Conservation (phyloP, 2,888 invertebrate species). For the Acanthococcus lagerstroemiae region DNA sequence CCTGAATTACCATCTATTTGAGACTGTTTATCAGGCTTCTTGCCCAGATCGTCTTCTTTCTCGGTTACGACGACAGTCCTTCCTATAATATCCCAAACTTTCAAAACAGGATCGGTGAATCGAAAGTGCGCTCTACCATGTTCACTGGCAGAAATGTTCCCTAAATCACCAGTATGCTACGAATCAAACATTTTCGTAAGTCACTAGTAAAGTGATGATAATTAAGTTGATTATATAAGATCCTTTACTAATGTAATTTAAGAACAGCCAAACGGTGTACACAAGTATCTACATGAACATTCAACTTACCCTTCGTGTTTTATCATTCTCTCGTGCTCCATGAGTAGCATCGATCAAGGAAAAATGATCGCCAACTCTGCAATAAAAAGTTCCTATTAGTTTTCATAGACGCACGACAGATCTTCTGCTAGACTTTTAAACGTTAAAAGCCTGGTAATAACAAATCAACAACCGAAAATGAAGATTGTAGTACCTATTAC, state of each 20-base stretch:
- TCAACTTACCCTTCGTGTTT: no score
- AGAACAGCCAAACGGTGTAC: no score
- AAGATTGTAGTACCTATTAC: constrained; percentile 43
- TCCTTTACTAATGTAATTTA: no score
- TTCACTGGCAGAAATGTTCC: constrained; percentile 51
- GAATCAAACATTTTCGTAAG: constrained; percentile 11
- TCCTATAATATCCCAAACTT: constrained; percentile 65
- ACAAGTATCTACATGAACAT: no score
- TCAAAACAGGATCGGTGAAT: constrained; percentile 49
- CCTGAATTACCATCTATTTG: constrained; percentile 54
- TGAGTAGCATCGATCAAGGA: constrained; percentile 48
- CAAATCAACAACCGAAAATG: background rate
- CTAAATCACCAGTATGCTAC: constrained; percentile 55
- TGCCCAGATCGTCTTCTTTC: constrained; percentile 51
- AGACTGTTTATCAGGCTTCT: constrained; percentile 46
- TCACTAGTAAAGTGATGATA: background rate
- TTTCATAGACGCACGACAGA: no score
- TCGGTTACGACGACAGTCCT: constrained; percentile 65
- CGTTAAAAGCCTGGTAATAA: no score
- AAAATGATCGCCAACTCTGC: constrained; percentile 53
- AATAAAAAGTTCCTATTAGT: constrained; percentile 33
- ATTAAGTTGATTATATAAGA: background rate
- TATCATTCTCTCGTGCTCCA: constrained; percentile 45
- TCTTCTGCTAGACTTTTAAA: no score
- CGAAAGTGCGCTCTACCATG: constrained; percentile 57